Conservation (phyloP, 2,797 vertebrate genomes). For the Ciconia nigra region DNA sequence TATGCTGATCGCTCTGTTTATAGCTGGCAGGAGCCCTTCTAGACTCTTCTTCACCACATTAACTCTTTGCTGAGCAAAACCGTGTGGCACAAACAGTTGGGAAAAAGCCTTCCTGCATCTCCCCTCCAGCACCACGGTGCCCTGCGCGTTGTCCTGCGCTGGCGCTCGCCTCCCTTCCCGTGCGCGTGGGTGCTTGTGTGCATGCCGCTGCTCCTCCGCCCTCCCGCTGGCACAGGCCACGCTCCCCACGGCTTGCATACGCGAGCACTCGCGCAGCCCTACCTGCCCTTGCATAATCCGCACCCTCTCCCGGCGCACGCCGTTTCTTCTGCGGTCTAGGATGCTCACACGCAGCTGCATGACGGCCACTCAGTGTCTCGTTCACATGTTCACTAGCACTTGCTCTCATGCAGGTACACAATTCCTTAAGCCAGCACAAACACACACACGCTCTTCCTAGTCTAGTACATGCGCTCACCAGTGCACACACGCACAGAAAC, state of each 20-base stretch:
- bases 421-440: background rate
- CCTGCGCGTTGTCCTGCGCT: accelerated
- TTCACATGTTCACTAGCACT: background rate
- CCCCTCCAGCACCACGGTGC: background rate
- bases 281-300: background rate
- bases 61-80: constrained; percentile 65
- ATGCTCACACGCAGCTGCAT: accelerated
- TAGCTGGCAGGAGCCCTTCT: constrained; percentile 57
- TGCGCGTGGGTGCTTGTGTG: accelerated
- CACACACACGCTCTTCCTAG: background rate
- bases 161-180: accelerated
- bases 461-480: background rate
- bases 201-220: background rate
- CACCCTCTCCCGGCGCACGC: accelerated
- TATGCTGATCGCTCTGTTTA: constrained; percentile 63
- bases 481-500: background rate
- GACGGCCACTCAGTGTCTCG: background rate
- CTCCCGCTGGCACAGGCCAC: background rate
- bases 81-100: background rate
- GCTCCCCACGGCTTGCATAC: accelerated
- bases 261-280: background rate
- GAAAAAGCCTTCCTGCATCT: background rate
- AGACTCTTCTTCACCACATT: constrained; percentile 48
- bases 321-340: background rate
- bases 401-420: background rate